These are phyloP conservation scores for Sitobion miscanthi DNA, from an alignment of 1,140 invertebrate species.

Conservation along the genomic window DNA sequence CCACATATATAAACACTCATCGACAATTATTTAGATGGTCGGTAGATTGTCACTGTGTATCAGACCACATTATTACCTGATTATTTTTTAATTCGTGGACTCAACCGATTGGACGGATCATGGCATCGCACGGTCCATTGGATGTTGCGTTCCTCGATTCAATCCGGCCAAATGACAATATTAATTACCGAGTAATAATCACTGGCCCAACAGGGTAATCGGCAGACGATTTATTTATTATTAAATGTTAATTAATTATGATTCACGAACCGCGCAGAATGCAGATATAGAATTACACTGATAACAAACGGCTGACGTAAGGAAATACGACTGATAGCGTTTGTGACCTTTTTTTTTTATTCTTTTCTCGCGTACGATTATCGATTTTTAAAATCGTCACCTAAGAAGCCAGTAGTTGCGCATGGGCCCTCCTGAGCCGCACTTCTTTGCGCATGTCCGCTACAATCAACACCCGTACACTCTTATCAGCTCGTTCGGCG, in stretches of 20 bases:
- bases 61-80: not conserved
- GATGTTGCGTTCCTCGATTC: not conserved
- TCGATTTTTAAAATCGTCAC: slow-evolving; percentile 7
- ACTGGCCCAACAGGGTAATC: not conserved
- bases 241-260: not conserved
- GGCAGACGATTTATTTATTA: not conserved
- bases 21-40: not conserved
- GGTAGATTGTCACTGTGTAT: not conserved
- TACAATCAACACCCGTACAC: not conserved
- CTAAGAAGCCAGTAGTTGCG: not conserved
- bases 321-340: slow-evolving; percentile 1
- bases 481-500: slow-evolving; percentile 42
- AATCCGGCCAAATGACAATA: not conserved
- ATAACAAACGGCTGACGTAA: not conserved
- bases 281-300: not conserved
- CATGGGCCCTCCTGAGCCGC: not conserved
- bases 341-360: not conserved
- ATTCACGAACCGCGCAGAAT: not conserved
- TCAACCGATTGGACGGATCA: not conserved
- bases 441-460: not conserved
- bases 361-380: not conserved
- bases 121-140: not conserved
- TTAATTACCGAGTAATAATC: not conserved
- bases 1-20: not conserved
- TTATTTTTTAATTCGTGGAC: not conserved